A percentile compares a stretch with the other conserved stretches of the same genome.
Evolutionary conservation across 2,888 invertebrate species (phyloP).

Genomic region (Hetaerina titia): DNA sequence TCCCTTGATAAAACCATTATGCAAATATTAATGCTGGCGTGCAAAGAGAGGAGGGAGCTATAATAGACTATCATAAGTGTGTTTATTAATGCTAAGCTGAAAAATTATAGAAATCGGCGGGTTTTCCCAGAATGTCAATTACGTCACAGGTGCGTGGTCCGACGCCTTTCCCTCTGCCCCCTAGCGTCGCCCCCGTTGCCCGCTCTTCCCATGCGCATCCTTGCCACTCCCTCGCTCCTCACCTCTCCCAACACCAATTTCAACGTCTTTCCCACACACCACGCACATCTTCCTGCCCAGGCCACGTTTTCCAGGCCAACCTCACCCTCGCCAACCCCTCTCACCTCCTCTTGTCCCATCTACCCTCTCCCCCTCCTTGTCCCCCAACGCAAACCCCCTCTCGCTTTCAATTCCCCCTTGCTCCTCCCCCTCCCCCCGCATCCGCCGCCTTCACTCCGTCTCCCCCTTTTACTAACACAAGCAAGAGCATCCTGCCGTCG

Average conservation of each 20-base stretch:
- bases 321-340: not conserved
- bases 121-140: no score
- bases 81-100: no score
- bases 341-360: not conserved
- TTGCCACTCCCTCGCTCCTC: not conserved
- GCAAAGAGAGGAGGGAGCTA: no score
- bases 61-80: no score
- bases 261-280: not conserved
- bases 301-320: not conserved
- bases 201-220: not conserved
- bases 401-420: not conserved
- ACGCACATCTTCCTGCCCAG: not conserved
- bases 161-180: not conserved
- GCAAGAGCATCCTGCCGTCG: not conserved
- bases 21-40: no score
- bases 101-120: no score
- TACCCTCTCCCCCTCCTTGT: not conserved
- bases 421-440: not conserved
- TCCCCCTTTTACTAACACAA: not conserved
- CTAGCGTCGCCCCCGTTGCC: not conserved
- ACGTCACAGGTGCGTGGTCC: not conserved
- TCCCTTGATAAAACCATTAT: no score
- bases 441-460: not conserved
- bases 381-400: not conserved
- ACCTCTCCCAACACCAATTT: not conserved